A percentile compares a stretch with the other conserved stretches of the same genome.
Conservation (phyloP, 1,140 invertebrate species). For the Saccostrea glomerata region DNA sequence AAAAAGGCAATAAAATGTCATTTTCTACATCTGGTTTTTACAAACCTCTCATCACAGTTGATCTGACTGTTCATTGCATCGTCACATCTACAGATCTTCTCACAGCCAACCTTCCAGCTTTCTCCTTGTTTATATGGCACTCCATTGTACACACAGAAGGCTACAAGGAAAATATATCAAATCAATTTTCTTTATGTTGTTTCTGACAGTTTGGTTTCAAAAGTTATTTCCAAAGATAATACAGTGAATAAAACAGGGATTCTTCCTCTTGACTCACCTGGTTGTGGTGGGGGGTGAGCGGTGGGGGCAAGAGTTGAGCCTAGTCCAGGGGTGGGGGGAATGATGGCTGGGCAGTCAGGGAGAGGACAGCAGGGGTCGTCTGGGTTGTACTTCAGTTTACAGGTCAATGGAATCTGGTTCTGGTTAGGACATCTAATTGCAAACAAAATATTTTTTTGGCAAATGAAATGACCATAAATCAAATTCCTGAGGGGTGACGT, state of each 20-base stretch:
- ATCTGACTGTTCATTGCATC: conserved; percentile 58
- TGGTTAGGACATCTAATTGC: conserved; percentile 58
- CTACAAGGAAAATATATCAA: conserved; percentile 6
- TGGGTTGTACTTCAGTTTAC: conserved; percentile 62
- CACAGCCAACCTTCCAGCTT: conserved; percentile 65
- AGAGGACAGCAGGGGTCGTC: conserved; percentile 62
- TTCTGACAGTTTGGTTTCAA: too few species aligned
- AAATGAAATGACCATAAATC: too few species aligned
- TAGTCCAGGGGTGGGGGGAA: conserved; percentile 46
- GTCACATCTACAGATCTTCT: conserved; percentile 64
- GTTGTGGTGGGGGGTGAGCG: conserved; percentile 48
- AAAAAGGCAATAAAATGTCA: neutral
- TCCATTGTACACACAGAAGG: conserved; percentile 63
- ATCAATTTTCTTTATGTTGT: too few species aligned
- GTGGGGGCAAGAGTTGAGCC: conserved; percentile 27
- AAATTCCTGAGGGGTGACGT: too few species aligned
- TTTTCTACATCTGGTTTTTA: neutral
- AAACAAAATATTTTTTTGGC: too few species aligned
- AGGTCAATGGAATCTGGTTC: conserved; percentile 55
- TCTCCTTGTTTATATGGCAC: conserved; percentile 62
- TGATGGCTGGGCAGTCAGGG: conserved; percentile 56
- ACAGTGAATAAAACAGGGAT: too few species aligned
- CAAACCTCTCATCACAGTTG: conserved; percentile 65
- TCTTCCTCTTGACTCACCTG: neutral
- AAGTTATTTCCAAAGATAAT: too few species aligned